Percentiles rank a stretch among this genome's conserved stretches.
Conservation (phyloP, 2,113 vertebrate species). For the Phyllostomus hastatus region DNA sequence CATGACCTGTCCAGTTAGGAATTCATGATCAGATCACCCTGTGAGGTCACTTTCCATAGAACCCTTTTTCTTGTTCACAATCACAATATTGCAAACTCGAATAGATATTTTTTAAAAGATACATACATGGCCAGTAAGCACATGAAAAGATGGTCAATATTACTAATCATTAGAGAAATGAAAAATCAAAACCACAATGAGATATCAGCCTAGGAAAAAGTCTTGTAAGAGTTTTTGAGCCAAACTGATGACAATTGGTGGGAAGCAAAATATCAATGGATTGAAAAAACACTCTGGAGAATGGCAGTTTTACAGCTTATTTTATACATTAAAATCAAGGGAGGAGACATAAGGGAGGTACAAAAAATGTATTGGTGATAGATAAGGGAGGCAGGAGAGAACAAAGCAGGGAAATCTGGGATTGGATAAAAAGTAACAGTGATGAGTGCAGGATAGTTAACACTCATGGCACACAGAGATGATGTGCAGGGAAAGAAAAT, state of each 20-base stretch:
- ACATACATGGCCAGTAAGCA: not conserved
- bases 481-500: no score
- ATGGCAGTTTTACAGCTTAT: not conserved
- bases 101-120: not conserved
- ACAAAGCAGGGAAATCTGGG: no score
- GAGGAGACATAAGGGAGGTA: not conserved
- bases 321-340: not conserved
- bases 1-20: not conserved
- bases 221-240: no score
- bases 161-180: not conserved
- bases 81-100: not conserved
- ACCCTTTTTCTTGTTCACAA: not conserved
- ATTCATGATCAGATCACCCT: not conserved
- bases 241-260: not conserved
- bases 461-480: no score
- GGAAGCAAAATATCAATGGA: not conserved
- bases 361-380: no score
- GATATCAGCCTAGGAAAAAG: not conserved
- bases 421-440: no score
- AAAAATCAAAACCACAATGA: not conserved
- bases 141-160: not conserved
- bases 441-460: no score
- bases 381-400: no score
- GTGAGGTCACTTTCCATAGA: not conserved
- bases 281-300: no score